Base-by-base conservation (phyloP, 1,140 invertebrate genomes). In the Uloborus diversus region DNA sequence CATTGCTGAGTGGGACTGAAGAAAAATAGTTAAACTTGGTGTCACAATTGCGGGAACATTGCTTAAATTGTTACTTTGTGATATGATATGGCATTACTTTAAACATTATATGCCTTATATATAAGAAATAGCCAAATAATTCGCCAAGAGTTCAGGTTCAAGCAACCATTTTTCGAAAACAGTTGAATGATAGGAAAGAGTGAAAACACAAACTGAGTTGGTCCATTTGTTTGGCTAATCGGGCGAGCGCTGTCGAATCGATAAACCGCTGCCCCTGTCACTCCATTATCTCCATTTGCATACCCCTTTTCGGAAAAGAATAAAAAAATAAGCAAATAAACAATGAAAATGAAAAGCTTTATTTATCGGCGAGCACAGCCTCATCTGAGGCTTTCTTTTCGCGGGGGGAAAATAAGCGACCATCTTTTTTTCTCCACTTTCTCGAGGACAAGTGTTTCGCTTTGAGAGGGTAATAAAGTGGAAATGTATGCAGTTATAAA, bases 201-300 rank as follows among this genome's bases (percentile, higher is more conserved):
- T 11, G n/a, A 75, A 53, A 51, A 75, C 33, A 51, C 28, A 75
- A 51, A 27, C 30, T 23, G n/a, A 61, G 35, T 27, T 28, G 73
- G 73, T 66, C 73, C 47, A 78, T 78, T 78, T 66, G 62, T 78
- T 78, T 56, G 51, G 33, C 61, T 78, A 78, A 78, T 78, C 73
- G 73, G 61, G 61, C 61, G 62, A 56, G 13, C 42, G 30, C 37
- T 65, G 61, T 66, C 62, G 28, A 28, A 78, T 78, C 73, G 42
- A 78, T 78, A 78, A 78, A 78, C 73, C 73, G 51, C 73, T 78
- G 73, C 73, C 51, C 49, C 62, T 78, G 73, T 78, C 73, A 78
- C 73, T 78, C 73, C 73, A 78, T 78, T 78, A 78, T 78, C 73
- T 33, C 30, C 73, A 78, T 78, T 78, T 78, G 51, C 73, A 78